A percentile compares a stretch with the other conserved stretches of the same genome.
Evolutionary conservation across 2,113 vertebrate species (phyloP).

Genomic region (Scomber colias): DNA sequence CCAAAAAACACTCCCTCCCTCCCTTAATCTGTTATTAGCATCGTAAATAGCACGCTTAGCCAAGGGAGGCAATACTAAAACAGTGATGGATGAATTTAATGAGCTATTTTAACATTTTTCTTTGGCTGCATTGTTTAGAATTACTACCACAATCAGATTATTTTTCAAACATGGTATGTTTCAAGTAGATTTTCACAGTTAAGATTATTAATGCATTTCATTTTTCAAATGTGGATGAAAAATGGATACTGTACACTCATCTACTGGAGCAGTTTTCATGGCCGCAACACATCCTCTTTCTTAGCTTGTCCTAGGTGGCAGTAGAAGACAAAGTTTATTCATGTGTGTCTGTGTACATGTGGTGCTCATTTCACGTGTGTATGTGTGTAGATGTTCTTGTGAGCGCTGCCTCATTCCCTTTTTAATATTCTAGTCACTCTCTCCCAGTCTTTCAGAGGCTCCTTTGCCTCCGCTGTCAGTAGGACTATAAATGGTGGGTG

Average conservation of each 20-base stretch:
- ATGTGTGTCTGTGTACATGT: slow-evolving; percentile 17
- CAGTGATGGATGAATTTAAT: neutral
- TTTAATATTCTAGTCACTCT: slow-evolving; percentile 77
- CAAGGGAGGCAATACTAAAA: neutral
- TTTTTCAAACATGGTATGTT: too few relatives aligned
- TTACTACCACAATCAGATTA: too few relatives aligned
- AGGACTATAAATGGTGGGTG: slow-evolving; percentile 50
- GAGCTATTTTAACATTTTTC: too few relatives aligned
- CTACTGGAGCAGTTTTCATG: neutral
- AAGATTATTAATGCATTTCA: neutral
- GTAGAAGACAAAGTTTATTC: slow-evolving; percentile 40
- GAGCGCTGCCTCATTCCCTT: slow-evolving; percentile 29
- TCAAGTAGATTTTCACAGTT: too few relatives aligned
- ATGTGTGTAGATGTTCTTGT: slow-evolving; percentile 6
- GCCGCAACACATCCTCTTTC: neutral
- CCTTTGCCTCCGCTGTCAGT: slow-evolving; percentile 58
- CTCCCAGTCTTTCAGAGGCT: slow-evolving; percentile 55
- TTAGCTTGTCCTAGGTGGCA: slow-evolving; percentile 47
- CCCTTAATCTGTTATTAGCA: neutral
- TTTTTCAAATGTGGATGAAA: neutral
- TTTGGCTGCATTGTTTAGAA: too few relatives aligned
- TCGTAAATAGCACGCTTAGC: neutral
- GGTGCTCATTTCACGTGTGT: slow-evolving; percentile 1
- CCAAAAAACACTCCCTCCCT: slow-evolving; percentile 12
- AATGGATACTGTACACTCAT: neutral